Evolutionary conservation across 2,888 invertebrate species (phyloP).

Genomic region (Drosophila neutralis): DNA sequence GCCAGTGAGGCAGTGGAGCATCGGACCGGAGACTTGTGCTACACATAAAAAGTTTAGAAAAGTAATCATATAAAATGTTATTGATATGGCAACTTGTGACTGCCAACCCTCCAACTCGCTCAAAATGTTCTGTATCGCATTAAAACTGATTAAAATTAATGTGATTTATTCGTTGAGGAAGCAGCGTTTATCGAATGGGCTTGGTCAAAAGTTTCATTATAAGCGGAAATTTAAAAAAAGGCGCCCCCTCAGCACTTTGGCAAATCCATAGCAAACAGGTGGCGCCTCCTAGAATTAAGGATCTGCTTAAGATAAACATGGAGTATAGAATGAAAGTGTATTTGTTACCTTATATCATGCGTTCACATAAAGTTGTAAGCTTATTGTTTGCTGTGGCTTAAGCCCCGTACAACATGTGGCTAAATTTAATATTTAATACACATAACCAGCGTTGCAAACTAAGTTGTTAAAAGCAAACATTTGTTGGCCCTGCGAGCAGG

Average conservation of each 20-base stretch:
- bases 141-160: conserved; percentile 69
- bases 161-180: conserved; percentile 4
- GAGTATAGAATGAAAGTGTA: background rate
- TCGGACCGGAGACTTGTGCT: conserved; percentile 34
- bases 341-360: background rate
- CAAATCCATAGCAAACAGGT: conserved; percentile 1
- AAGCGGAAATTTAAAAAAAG: background rate
- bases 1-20: conserved; percentile 21
- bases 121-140: conserved; percentile 26
- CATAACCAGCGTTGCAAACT: conserved; percentile 11
- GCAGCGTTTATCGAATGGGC: background rate
- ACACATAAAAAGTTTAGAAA: conserved; percentile 76
- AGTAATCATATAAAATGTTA: conserved; percentile 79
- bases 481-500: conserved; percentile 10
- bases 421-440: conserved; percentile 11
- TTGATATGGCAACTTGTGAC: conserved; percentile 66
- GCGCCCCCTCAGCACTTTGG: background rate
- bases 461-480: conserved; percentile 6
- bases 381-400: background rate
- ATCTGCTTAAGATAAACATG: background rate
- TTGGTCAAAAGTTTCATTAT: background rate
- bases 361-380: background rate
- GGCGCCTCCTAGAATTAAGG: background rate
- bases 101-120: conserved; percentile 9
- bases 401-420: background rate